Base-by-base conservation (phyloP, 2,113 vertebrate species). In the Carassius carassius region DNA sequence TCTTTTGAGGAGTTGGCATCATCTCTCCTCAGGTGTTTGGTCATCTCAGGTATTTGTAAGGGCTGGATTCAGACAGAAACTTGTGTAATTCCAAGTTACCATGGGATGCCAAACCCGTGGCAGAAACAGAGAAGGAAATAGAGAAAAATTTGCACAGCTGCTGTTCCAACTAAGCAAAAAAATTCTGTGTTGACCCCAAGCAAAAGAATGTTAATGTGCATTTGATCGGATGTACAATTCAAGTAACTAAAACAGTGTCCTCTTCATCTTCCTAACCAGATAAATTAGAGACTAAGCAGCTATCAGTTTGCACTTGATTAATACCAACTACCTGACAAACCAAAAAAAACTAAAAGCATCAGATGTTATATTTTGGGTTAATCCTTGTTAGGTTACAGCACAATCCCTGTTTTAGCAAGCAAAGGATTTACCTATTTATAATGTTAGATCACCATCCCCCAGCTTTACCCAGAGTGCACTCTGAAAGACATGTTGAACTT, bases 401-500 rank as follows among this genome's bases (percentile, higher is more conserved):
- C 29, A 78, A 63, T 86, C 80, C 56, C 29, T 44, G 21, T 32
- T 63, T 72, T 67, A 72, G n/a, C 81, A 65, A 86, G 32, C 74
- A 51, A 65, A 74, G 51, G 80, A 85, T 83, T 85, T 81, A 85
- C 44, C 77, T 74, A 84, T 77, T 87, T 84, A 87, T 87, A 82
- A 65, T 63, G 56, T 49, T 58, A 23, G n/a, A 35, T 74, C 41
- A 69, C 25, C n/a, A 80, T 47, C 56, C 62, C 41, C 60, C 12
- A 69, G 29, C 76, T 44, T 79, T 37, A 58, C 37, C 69, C 63
- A 56, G 32, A 41, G 1, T 62, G 41, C 35, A 75, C n/a, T 23
- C 58, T n/a, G 44, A 32, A 17, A 17, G 65, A 69, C 29, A 79
- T 16, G 41, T 65, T 82, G 78, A 81, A 67, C 78, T 51, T 77